phyloP scores from a whole-genome alignment of 23 tunicate species.

The Styela clava region DNA sequence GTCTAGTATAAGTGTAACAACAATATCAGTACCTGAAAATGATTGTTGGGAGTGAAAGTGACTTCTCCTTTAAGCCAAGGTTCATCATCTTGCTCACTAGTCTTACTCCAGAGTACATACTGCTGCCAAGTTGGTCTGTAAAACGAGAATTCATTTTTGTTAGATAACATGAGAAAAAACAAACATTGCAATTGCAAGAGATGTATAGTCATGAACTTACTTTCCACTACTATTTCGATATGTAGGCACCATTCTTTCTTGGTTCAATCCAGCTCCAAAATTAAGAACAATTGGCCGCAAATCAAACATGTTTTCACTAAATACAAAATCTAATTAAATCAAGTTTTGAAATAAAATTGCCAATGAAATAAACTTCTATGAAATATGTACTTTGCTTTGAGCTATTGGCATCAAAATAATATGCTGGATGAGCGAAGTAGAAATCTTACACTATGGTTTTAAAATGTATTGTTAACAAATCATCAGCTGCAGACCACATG shows the following conservation, averaged over 20 bases:
- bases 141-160: not conserved
- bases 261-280: conserved; percentile 30
- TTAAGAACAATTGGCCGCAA: conserved; percentile 18
- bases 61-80: conserved; percentile 59
- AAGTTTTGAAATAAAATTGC: no score
- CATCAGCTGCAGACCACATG: no score
- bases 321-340: not conserved
- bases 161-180: not conserved
- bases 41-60: conserved; percentile 55
- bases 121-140: conserved; percentile 22
- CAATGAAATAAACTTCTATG: no score
- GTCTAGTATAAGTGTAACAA: no score
- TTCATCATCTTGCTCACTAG: conserved; percentile 44
- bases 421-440: no score
- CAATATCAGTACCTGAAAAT: conserved; percentile 55
- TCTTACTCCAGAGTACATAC: conserved; percentile 71
- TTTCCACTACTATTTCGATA: conserved; percentile 19
- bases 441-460: no score
- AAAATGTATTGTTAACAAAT: no score
- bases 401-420: no score
- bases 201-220: conserved; percentile 9
- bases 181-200: no score
- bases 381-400: no score
- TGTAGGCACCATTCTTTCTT: not conserved
- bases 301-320: conserved; percentile 11